A percentile compares a stretch with the other conserved stretches of the same genome.
Conservation (phyloP, 2,113 vertebrate genomes). For the Caretta caretta region DNA sequence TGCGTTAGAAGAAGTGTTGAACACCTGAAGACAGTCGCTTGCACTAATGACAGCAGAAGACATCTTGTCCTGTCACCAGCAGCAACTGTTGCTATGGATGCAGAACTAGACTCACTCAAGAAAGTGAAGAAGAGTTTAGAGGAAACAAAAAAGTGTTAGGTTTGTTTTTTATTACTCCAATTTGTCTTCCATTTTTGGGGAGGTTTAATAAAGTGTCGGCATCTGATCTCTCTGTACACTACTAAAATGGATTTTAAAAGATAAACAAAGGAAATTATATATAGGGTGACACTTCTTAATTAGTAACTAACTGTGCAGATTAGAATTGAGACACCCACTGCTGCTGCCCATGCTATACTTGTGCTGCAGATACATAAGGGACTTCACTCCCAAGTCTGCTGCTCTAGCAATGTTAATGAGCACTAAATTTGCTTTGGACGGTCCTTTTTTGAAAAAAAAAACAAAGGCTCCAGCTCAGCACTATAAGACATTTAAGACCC, state of each 20-base stretch:
- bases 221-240: background rate
- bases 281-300: background rate
- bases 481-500: background rate
- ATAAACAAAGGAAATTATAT: background rate
- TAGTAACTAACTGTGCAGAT: background rate
- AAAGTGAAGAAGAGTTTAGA: background rate
- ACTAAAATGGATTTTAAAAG: background rate
- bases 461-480: background rate
- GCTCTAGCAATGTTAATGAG: background rate
- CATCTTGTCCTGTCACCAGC: background rate
- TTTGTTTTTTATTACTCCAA: background rate
- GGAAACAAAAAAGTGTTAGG: background rate
- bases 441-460: background rate
- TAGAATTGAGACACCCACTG: background rate
- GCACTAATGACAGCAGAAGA: background rate
- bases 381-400: background rate
- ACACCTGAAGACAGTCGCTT: background rate
- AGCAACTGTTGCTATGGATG: rapidly evolving
- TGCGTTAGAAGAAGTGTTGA: background rate
- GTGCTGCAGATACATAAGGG: no score
- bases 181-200: background rate
- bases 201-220: background rate
- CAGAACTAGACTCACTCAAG: rapidly evolving
- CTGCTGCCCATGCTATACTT: background rate
- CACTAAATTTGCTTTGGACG: background rate